Percentiles rank a stretch among this genome's conserved stretches.
Conservation (phyloP, 2,797 vertebrate genomes). For the Xiphophorus birchmanni region DNA sequence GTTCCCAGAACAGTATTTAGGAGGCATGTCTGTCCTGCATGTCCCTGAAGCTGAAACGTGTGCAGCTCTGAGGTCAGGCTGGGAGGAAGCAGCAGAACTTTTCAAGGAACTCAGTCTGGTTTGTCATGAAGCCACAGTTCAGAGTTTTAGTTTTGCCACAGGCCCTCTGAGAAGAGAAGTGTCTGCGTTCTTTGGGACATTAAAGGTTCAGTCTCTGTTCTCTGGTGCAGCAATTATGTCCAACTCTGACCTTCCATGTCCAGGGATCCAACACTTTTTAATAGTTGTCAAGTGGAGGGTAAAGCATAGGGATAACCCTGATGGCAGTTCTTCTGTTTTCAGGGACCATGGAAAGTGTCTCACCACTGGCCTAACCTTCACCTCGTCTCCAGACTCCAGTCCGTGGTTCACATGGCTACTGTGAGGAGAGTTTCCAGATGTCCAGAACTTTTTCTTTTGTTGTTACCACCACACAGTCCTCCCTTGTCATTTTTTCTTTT, state of each 20-base stretch:
- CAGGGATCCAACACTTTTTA: slow-evolving; percentile 53
- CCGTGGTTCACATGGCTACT: slow-evolving; percentile 40
- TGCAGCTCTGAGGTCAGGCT: slow-evolving; percentile 18
- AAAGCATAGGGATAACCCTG: slow-evolving; percentile 58
- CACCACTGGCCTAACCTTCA: slow-evolving; percentile 56
- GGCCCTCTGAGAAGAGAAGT: slow-evolving; percentile 77
- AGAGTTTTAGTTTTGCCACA: slow-evolving; percentile 75
- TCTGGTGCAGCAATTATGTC: slow-evolving; percentile 75
- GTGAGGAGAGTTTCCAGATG: slow-evolving; percentile 49
- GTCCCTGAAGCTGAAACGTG: slow-evolving; percentile 36
- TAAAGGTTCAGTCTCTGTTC: slow-evolving; percentile 73
- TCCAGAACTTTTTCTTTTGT: slow-evolving; percentile 44
- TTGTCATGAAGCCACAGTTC: slow-evolving; percentile 70
- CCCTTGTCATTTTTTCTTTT: slow-evolving; percentile 22
- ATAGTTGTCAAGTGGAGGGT: slow-evolving; percentile 43
- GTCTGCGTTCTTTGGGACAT: slow-evolving; percentile 74
- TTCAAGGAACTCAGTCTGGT: slow-evolving; percentile 48
- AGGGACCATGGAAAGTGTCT: slow-evolving; percentile 42
- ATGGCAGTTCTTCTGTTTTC: slow-evolving; percentile 45
- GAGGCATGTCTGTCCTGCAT: background rate
- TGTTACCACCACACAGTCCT: slow-evolving; percentile 15
- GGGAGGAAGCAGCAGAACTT: slow-evolving; percentile 44
- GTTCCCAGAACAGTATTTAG: background rate
- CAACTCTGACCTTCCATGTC: slow-evolving; percentile 57
- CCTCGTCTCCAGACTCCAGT: slow-evolving; percentile 40